These are phyloP conservation scores for Stenchaetothrips biformis DNA, from an alignment of 2,888 invertebrate species.

Conservation along the genomic window DNA sequence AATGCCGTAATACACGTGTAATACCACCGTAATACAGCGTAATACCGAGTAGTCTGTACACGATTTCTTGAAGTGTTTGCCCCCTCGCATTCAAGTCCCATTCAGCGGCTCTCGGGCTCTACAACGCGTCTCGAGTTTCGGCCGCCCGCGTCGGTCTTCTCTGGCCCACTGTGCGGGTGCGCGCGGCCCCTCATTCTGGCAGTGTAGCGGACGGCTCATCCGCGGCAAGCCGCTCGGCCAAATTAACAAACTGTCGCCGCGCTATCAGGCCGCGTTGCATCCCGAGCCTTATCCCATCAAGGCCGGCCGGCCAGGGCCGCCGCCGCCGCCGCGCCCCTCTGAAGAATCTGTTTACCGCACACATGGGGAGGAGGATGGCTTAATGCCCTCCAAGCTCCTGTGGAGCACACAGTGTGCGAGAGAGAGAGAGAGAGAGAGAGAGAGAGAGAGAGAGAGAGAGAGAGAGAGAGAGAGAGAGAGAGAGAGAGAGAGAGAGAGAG, in stretches of 20 bases:
- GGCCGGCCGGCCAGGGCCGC: no score
- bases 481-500: not conserved
- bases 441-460: not conserved
- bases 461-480: not conserved
- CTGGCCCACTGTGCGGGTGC: no score
- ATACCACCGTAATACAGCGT: no score
- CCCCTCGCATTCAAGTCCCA: no score
- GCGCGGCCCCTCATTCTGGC: not conserved
- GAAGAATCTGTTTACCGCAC: not conserved
- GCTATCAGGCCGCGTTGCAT: not conserved
- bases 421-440: not conserved
- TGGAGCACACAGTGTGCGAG: not conserved
- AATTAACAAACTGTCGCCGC: slow-evolving; percentile 23
- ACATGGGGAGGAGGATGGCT: not conserved
- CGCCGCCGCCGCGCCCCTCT: not conserved
- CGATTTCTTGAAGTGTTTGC: no score
- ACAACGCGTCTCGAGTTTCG: not conserved
- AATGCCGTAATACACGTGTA: no score
- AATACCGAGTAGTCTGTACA: no score
- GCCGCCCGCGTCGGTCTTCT: no score
- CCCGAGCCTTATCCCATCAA: not conserved
- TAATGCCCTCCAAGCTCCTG: not conserved
- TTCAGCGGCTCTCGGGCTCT: no score
- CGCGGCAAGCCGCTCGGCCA: slow-evolving; percentile 16
- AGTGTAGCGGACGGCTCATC: not conserved